Conservation (phyloP, 1,140 invertebrate species). For the Anoplolepis gracilipes region DNA sequence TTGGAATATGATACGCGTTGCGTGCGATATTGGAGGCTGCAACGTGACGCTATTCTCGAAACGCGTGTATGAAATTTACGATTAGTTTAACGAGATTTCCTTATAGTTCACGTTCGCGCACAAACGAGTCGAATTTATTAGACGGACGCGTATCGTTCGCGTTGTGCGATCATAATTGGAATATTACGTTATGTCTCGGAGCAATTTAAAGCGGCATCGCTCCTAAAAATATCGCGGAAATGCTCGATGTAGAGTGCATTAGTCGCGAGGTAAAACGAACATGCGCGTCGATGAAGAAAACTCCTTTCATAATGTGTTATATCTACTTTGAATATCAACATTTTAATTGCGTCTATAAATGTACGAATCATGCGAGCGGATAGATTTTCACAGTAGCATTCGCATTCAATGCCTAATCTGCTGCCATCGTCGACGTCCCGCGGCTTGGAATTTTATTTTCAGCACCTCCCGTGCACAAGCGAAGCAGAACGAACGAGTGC, state of each 20-base stretch:
- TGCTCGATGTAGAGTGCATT: slow-evolving; percentile 14
- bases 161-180: slow-evolving; percentile 8
- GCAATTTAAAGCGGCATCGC: background rate
- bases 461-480: slow-evolving; percentile 44
- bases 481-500: slow-evolving; percentile 74
- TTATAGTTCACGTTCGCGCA: background rate
- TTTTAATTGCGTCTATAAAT: slow-evolving; percentile 63
- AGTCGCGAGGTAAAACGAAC: slow-evolving; percentile 40
- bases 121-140: slow-evolving; percentile 23
- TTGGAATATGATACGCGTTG: slow-evolving; percentile 6
- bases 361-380: slow-evolving; percentile 19
- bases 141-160: background rate
- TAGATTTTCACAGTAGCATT: slow-evolving; percentile 42
- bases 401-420: slow-evolving; percentile 15
- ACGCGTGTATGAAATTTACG: background rate
- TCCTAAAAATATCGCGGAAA: slow-evolving; percentile 49
- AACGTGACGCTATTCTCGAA: too few relatives aligned
- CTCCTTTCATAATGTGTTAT: background rate
- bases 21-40: background rate
- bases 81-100: slow-evolving; percentile 15
- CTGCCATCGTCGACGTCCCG: slow-evolving; percentile 7
- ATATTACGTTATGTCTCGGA: slow-evolving; percentile 7
- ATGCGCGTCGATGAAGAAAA: background rate
- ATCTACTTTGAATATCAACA: slow-evolving; percentile 39
- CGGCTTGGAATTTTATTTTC: slow-evolving; percentile 56